These are phyloP conservation scores for Bombus sylvicola DNA, from an alignment of 1,140 invertebrate species.

Conservation along the genomic window DNA sequence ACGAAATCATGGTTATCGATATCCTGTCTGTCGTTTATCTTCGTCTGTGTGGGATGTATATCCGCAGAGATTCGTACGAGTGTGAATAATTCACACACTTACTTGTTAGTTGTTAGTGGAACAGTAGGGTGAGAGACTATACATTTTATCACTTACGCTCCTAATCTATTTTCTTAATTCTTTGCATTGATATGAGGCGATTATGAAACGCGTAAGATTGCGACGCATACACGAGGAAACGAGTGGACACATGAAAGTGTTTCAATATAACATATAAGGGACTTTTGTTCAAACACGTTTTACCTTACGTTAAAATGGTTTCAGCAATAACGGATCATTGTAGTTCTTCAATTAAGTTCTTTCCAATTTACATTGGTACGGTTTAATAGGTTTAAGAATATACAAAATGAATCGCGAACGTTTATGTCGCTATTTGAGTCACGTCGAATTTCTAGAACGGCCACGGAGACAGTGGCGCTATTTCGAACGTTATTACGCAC, in stretches of 20 bases:
- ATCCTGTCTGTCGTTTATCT: constrained; percentile 16
- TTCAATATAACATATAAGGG: neutral
- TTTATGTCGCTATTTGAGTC: neutral
- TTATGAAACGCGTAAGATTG: neutral
- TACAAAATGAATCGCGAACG: neutral
- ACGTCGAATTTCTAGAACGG: neutral
- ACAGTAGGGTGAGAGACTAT: neutral
- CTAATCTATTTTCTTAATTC: constrained; percentile 28
- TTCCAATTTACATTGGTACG: neutral
- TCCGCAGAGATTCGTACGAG: neutral
- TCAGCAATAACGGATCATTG: neutral
- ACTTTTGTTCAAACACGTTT: neutral
- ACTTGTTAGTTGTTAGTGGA: constrained; percentile 13
- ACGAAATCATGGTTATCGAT: constrained; percentile 8
- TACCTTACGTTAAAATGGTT: neutral
- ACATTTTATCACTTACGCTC: constrained; percentile 16
- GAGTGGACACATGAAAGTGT: no score
- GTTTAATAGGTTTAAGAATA: neutral
- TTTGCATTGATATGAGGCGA: neutral
- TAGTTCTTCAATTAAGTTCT: neutral
- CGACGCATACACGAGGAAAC: neutral
- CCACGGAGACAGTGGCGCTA: neutral
- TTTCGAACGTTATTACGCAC: constrained; percentile 41
- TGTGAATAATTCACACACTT: constrained; percentile 8
- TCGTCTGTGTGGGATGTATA: neutral